Evolutionary conservation across 2,888 invertebrate species (phyloP).

Genomic region (Cinara cedri): DNA sequence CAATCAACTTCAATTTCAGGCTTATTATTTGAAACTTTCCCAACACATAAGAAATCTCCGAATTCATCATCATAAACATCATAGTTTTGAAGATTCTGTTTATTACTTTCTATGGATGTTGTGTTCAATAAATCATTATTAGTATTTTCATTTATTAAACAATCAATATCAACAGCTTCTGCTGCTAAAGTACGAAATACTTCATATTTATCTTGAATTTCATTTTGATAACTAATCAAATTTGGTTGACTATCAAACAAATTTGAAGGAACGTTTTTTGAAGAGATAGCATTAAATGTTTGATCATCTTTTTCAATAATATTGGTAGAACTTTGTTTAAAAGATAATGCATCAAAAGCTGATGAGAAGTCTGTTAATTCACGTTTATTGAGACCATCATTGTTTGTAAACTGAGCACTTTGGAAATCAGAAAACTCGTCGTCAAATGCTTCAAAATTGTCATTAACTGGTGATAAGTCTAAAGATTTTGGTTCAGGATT

Average conservation of each 20-base stretch:
- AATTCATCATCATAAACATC: conserved; percentile 63
- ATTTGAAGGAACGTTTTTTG: conserved; percentile 1
- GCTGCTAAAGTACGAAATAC: conserved; percentile 54
- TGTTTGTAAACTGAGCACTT: conserved; percentile 61
- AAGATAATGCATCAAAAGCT: conserved; percentile 52
- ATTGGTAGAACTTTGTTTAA: neutral
- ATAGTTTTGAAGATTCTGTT: conserved; percentile 22
- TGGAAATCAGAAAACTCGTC: conserved; percentile 67
- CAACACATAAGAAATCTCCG: conserved; percentile 63
- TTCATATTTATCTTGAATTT: conserved; percentile 57
- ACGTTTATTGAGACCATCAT: conserved; percentile 24
- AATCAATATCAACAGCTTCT: conserved; percentile 24
- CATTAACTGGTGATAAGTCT: conserved; percentile 26
- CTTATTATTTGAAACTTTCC: conserved; percentile 43
- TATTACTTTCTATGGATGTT: neutral
- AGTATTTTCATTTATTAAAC: conserved; percentile 11
- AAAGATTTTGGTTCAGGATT: conserved; percentile 48
- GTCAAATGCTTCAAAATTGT: conserved; percentile 58
- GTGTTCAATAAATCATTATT: conserved; percentile 1
- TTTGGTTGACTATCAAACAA: conserved; percentile 8
- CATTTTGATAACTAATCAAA: conserved; percentile 26
- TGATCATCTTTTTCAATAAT: conserved; percentile 28
- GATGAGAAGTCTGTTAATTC: conserved; percentile 59
- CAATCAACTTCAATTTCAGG: conserved; percentile 15
- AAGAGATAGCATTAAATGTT: neutral